A percentile compares a stretch with the other conserved stretches of the same genome.
These are phyloP conservation scores for Castor canadensis DNA, from an alignment of 2,113 vertebrate genomes.

Conservation along the genomic window DNA sequence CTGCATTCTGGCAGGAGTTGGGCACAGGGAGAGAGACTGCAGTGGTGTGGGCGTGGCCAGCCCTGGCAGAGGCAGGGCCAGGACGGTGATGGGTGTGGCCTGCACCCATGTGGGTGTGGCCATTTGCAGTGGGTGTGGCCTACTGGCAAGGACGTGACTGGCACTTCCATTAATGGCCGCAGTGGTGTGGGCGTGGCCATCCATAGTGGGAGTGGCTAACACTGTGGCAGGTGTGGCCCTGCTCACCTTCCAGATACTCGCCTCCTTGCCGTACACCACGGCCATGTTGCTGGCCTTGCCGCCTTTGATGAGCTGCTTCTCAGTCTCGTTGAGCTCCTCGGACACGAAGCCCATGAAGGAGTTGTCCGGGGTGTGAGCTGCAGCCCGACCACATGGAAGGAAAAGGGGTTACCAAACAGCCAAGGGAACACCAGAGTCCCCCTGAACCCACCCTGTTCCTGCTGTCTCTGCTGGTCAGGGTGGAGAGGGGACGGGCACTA, in stretches of 20 bases:
- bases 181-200: background rate
- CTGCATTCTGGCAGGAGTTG: fast-evolving
- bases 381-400: slow-evolving; percentile 31
- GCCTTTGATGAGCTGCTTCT: slow-evolving; percentile 88
- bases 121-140: no score
- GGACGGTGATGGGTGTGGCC: background rate
- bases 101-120: background rate
- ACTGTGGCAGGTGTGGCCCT: background rate
- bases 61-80: background rate
- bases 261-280: slow-evolving; percentile 96
- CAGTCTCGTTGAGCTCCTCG: slow-evolving; percentile 94
- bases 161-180: no score
- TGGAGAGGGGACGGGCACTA: background rate
- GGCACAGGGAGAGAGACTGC: no score
- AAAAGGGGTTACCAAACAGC: background rate
- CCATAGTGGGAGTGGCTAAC: background rate
- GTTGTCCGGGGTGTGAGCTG: slow-evolving; percentile 98
- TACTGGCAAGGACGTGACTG: no score
- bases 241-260: slow-evolving; percentile 98
- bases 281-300: slow-evolving; percentile 96
- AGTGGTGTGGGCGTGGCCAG: background rate
- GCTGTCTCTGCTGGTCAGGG: background rate
- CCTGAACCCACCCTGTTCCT: fast-evolving
- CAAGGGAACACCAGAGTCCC: fast-evolving
- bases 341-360: slow-evolving; percentile 99